phyloP scores from a whole-genome alignment of 2,888 invertebrate genomes.

The Vesta saturnalis region DNA sequence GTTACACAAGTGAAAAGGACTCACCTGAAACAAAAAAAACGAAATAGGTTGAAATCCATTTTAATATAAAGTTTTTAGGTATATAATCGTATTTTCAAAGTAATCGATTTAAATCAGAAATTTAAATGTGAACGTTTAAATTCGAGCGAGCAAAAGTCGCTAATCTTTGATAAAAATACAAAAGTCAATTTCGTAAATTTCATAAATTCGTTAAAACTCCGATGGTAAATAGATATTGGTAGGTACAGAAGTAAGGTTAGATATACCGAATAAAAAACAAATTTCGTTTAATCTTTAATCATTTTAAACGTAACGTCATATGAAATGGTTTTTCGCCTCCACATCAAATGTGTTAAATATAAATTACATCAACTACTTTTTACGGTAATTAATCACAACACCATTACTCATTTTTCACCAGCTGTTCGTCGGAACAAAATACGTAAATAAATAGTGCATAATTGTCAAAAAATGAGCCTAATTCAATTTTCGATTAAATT shows the following conservation, averaged over 20 bases:
- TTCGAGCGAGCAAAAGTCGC: not conserved
- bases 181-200: constrained; percentile 9
- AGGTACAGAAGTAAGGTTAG: too few relatives aligned
- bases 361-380: constrained; percentile 7
- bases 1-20: not conserved
- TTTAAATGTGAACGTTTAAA: not conserved
- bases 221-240: not conserved
- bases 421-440: not conserved
- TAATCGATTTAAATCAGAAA: not conserved
- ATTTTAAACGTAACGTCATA: not conserved
- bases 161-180: constrained; percentile 9
- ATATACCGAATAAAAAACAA: too few relatives aligned
- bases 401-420: constrained; percentile 13
- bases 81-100: not conserved
- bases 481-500: too few relatives aligned
- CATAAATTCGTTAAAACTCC: constrained; percentile 6
- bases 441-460: too few relatives aligned
- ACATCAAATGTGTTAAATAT: not conserved
- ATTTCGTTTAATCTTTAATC: not conserved
- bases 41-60: not conserved
- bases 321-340: not conserved
- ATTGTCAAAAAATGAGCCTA: too few relatives aligned
- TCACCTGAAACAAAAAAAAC: not conserved
- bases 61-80: not conserved
- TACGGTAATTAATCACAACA: constrained; percentile 11